phyloP scores from a whole-genome alignment of 2,888 invertebrate species.

The Alsophila aescularia region DNA sequence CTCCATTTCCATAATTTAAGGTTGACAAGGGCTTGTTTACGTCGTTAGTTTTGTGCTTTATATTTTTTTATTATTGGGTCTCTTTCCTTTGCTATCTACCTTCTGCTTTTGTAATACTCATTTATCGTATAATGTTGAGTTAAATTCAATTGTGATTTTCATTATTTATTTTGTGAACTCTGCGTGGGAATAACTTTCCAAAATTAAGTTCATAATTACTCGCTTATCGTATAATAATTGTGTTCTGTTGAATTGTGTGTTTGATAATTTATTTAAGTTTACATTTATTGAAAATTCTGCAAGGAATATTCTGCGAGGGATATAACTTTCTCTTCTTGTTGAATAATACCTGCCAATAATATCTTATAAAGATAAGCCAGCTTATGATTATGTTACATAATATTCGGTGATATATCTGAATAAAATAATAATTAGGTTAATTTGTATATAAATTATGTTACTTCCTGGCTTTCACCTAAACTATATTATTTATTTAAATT shows the following conservation, averaged over 20 bases:
- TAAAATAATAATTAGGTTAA: conserved; percentile 2
- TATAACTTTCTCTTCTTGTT: neutral
- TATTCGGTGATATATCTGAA: conserved; percentile 18
- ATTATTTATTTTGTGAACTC: too few relatives aligned
- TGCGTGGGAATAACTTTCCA: too few relatives aligned
- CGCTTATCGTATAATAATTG: neutral
- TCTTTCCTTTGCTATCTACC: too few relatives aligned
- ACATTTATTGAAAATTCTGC: neutral
- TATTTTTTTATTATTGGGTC: too few relatives aligned
- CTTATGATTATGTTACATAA: conserved; percentile 9
- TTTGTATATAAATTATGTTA: conserved; percentile 25
- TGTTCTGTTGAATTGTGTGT: too few relatives aligned
- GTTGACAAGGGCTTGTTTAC: conserved; percentile 22
- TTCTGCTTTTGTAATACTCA: too few relatives aligned
- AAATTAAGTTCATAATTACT: neutral
- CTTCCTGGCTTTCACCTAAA: conserved; percentile 28
- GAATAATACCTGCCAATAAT: neutral
- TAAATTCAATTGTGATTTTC: too few relatives aligned
- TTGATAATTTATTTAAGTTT: too few relatives aligned
- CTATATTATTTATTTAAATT: conserved; percentile 29
- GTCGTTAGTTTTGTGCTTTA: conserved; percentile 30
- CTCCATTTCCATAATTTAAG: conserved; percentile 34
- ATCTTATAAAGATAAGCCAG: neutral
- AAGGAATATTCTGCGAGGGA: neutral
- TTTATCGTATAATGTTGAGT: too few relatives aligned